A percentile compares a stretch with the other conserved stretches of the same genome.
phyloP scores from a whole-genome alignment of 2,113 vertebrate species.

The Ammodramus savannarum region DNA sequence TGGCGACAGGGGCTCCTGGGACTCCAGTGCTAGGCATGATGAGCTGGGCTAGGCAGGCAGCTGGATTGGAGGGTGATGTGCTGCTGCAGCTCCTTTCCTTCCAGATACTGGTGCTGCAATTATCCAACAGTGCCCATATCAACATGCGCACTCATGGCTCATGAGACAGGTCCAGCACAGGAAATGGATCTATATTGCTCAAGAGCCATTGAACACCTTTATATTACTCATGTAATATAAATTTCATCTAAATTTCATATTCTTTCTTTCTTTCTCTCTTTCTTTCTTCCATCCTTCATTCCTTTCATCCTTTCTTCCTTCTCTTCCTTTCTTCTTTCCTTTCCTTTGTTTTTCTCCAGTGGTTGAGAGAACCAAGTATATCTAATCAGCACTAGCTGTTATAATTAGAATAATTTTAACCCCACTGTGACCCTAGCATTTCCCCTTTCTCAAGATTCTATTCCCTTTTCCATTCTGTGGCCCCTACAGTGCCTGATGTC shows the following conservation, averaged over 20 bases:
- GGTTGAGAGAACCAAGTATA: neutral
- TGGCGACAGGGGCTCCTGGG: neutral
- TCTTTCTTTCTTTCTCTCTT: neutral
- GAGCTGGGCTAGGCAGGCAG: neutral
- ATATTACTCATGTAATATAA: neutral
- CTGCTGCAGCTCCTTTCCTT: neutral
- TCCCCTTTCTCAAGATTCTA: neutral
- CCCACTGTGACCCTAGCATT: neutral
- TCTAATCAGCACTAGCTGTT: neutral
- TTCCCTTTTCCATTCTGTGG: neutral
- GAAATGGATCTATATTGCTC: neutral
- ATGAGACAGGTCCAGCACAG: neutral
- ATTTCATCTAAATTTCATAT: neutral
- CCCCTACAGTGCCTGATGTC: neutral
- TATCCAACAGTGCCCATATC: neutral
- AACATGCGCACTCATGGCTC: neutral
- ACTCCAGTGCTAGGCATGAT: neutral
- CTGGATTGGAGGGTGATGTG: neutral
- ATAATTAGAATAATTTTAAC: neutral
- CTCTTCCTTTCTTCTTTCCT: too few relatives aligned
- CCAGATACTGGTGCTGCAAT: neutral
- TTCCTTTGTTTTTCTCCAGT: neutral
- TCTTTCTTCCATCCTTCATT: neutral
- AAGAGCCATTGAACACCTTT: neutral
- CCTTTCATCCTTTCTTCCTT: accelerated